Evolutionary conservation across 2,797 vertebrate species (phyloP), one percentile per base, ranked within the genome.

Genomic region (Pseudochromis fuscus): DNA sequence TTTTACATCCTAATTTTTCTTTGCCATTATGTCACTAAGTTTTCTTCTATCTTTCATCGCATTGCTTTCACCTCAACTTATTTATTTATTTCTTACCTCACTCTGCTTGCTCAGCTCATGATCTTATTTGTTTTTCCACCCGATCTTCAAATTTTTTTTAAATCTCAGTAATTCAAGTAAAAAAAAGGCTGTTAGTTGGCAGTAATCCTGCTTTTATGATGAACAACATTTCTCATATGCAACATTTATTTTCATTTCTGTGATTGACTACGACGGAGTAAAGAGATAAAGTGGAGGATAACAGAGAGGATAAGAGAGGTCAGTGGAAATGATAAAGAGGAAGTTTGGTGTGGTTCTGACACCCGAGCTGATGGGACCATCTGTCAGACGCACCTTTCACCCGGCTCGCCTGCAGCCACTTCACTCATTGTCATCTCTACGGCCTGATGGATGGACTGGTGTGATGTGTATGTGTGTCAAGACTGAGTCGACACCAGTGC

Each of bases 341-440:
- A 79, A 63, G 79, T 69, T 31, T 1, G 59, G 62, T 71, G 77
- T 64, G 35, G 35, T 73, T 45, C 28, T 70, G 80, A 75, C 24
- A 56, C 35, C 46, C 0, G 2, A 3, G 40, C 49, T 84, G 87
- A 83, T 13, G 58, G 74, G 51, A 75, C 75, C 79, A 88, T 90
- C 85, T 67, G 85, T 89, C 85, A 83, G 62, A 70, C 31, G 24
- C 65, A 67, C 81, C 80, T 77, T 65, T 79, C 77, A n/a, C 38
- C 74, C 42, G 1, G 53, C 69, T 66, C 6, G 73, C 82, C 81
- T 4, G 62, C 78, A 67, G 85, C 77, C 68, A 48, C 49, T 82
- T 87, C 79, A 56, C 83, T 88, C 79, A 65, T 76, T 86, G 83
- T 87, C 86, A 78, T 85, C 75, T 1, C 72, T 18, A 1, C 2